A percentile compares a stretch with the other conserved stretches of the same genome.
Evolutionary conservation across 2,797 vertebrate species (phyloP).

Genomic region (Sebastes nivosus): DNA sequence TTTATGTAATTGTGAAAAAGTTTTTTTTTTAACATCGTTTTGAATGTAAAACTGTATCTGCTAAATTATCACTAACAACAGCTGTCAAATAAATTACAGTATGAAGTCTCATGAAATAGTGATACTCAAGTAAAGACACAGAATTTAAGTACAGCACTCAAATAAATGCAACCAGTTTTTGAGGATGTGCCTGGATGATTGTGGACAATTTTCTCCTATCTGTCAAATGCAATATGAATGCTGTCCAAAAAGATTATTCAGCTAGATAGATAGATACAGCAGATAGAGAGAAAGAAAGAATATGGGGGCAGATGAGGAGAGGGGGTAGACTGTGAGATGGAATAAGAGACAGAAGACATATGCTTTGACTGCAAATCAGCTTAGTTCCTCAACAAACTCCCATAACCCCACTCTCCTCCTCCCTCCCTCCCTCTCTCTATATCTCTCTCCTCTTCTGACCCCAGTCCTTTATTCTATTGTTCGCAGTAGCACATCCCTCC

Average conservation of each 20-base stretch:
- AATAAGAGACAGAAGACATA: constrained; percentile 56
- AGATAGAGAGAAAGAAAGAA: background rate
- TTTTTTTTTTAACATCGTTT: background rate
- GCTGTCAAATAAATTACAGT: background rate
- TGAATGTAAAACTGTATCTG: background rate
- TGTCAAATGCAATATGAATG: background rate
- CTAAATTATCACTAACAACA: background rate
- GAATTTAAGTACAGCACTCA: background rate
- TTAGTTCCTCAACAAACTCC: constrained; percentile 59
- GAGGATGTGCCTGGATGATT: background rate
- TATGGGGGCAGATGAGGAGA: constrained; percentile 14
- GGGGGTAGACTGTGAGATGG: constrained; percentile 19
- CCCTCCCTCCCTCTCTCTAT: background rate
- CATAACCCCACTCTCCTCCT: constrained; percentile 25
- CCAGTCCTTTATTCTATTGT: constrained; percentile 28
- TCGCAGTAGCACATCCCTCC: constrained; percentile 11
- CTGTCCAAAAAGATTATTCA: background rate
- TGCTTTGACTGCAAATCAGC: constrained; percentile 73
- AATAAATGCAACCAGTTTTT: background rate
- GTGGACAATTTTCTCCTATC: background rate
- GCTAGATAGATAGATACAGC: background rate
- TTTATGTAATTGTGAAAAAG: background rate
- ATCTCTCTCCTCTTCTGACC: constrained; percentile 9
- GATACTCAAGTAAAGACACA: background rate
- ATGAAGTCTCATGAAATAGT: background rate